A percentile compares a stretch with the other conserved stretches of the same genome.
These are phyloP conservation scores for Cichladusa arquata DNA, from an alignment of 2,113 vertebrate genomes.

Conservation along the genomic window DNA sequence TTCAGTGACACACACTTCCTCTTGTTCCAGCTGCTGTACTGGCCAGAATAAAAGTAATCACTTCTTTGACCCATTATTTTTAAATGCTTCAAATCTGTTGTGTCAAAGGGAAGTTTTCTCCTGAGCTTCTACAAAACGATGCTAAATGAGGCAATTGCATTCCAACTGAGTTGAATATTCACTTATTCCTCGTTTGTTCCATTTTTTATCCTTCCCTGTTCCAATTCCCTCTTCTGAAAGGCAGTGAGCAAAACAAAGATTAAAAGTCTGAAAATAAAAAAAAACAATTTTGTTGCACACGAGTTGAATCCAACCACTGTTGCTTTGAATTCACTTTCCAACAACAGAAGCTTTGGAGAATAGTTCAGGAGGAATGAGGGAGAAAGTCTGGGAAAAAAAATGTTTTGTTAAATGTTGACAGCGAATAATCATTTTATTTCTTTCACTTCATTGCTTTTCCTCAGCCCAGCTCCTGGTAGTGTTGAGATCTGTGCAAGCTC, in stretches of 20 bases:
- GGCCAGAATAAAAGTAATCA: neutral
- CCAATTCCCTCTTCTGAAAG: neutral
- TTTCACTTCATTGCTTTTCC: neutral
- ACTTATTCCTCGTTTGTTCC: neutral
- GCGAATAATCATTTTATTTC: neutral
- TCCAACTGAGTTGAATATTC: neutral
- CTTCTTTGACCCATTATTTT: neutral
- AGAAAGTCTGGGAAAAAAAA: neutral
- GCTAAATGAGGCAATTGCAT: slow-evolving; percentile 25
- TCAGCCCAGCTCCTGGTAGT: neutral
- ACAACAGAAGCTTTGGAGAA: neutral
- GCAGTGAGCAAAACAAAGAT: neutral
- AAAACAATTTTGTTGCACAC: neutral
- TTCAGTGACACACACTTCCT: neutral
- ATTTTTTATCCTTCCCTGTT: neutral
- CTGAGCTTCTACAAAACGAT: neutral
- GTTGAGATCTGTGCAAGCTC: neutral
- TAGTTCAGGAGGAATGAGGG: neutral
- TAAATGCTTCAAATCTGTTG: neutral
- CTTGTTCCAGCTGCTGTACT: neutral
- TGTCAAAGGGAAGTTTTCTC: neutral
- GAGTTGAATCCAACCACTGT: neutral
- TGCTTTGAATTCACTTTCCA: neutral
- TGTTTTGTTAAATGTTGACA: neutral
- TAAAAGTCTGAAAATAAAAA: neutral